Evolutionary conservation across 2,888 invertebrate genomes (phyloP).

Genomic region (Morinoia aosen): DNA sequence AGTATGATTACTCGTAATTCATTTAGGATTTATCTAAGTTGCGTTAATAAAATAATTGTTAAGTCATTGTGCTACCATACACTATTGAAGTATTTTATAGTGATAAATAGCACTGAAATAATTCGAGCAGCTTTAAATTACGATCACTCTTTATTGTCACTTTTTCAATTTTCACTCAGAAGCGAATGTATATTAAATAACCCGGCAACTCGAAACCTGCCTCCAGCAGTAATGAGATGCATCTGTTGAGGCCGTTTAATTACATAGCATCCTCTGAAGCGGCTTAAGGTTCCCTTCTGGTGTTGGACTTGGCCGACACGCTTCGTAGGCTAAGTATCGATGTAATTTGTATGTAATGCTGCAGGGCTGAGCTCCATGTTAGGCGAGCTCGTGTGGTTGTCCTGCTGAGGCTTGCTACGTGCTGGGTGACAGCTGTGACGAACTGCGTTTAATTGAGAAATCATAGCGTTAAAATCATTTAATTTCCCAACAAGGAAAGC

Average conservation of each 20-base stretch:
- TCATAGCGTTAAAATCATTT: background rate
- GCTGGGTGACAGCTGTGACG: background rate
- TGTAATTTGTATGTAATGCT: background rate
- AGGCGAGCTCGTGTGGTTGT: background rate
- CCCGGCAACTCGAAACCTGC: background rate
- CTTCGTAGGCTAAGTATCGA: background rate
- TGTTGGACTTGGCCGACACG: background rate
- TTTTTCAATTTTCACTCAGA: background rate
- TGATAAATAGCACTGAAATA: background rate
- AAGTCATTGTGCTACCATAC: background rate
- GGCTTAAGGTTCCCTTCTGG: background rate
- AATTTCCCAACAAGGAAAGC: background rate
- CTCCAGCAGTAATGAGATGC: background rate
- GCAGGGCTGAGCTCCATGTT: background rate
- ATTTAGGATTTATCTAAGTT: background rate
- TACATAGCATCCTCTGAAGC: background rate
- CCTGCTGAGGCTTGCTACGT: background rate
- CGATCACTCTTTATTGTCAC: background rate
- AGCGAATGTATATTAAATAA: background rate
- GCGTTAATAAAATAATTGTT: background rate
- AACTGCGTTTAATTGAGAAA: constrained; percentile 6
- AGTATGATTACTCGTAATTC: background rate
- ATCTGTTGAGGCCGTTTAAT: background rate
- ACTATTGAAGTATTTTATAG: background rate
- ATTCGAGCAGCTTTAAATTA: background rate